phyloP scores from a whole-genome alignment of 2,888 invertebrate genomes.

The Euproctis similis region DNA sequence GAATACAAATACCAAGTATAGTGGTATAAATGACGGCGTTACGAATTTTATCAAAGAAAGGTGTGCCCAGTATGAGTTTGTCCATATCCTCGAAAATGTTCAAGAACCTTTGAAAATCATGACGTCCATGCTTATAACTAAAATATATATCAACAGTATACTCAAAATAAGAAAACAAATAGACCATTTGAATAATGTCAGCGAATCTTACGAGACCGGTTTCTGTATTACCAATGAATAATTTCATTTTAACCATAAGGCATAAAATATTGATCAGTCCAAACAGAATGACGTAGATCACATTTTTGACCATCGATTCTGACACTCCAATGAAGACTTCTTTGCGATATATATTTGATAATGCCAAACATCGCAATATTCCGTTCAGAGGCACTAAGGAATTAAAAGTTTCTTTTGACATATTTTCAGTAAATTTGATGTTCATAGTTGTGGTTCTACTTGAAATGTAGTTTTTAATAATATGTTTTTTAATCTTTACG shows the following conservation, averaged over 20 bases:
- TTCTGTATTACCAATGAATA: background rate
- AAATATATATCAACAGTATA: slow-evolving; percentile 19
- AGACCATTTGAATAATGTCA: slow-evolving; percentile 12
- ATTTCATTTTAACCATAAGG: slow-evolving; percentile 8
- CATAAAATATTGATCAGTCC: slow-evolving; percentile 9
- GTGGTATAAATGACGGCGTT: slow-evolving; percentile 6
- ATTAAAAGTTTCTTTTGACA: slow-evolving; percentile 14
- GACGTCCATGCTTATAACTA: slow-evolving; percentile 16
- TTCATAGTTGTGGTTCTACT: too few species aligned
- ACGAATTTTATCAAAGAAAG: slow-evolving; percentile 17
- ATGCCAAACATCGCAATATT: slow-evolving; percentile 6
- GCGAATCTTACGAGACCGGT: slow-evolving; percentile 7
- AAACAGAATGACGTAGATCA: slow-evolving; percentile 4
- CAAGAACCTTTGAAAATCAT: slow-evolving; percentile 15
- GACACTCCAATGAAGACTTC: slow-evolving; percentile 4
- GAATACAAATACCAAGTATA: slow-evolving; percentile 3
- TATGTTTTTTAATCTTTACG: too few species aligned
- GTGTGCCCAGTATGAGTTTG: slow-evolving; percentile 14
- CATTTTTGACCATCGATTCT: slow-evolving; percentile 4
- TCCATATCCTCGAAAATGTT: slow-evolving; percentile 21
- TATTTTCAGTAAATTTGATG: too few species aligned
- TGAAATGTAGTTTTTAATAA: too few species aligned
- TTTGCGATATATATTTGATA: slow-evolving; percentile 12
- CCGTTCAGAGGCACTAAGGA: slow-evolving; percentile 10
- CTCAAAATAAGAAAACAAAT: slow-evolving; percentile 14